phyloP scores from a whole-genome alignment of 2,113 vertebrate genomes.

The Monopterus albus region DNA sequence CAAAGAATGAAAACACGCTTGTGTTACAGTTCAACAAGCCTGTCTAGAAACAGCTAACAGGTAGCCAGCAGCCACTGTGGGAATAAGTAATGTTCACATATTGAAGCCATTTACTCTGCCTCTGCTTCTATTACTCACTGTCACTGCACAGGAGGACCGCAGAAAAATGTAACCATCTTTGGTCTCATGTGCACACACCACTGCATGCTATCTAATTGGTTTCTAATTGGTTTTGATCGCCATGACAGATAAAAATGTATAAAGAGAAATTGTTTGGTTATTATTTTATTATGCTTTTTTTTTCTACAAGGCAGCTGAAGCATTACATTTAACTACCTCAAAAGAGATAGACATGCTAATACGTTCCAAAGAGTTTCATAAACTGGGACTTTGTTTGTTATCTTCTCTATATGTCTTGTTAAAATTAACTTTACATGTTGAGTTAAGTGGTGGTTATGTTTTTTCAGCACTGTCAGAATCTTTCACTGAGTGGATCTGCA shows the following conservation, averaged over 20 bases:
- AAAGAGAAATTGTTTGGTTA: not conserved
- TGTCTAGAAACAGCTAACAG: slow-evolving; percentile 67
- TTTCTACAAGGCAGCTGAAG: not conserved
- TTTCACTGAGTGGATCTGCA: slow-evolving; percentile 45
- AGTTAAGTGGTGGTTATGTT: slow-evolving; percentile 8
- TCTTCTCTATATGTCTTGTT: too few relatives aligned
- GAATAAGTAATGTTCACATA: slow-evolving; percentile 73
- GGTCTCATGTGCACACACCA: slow-evolving; percentile 49
- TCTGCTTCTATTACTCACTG: slow-evolving; percentile 62
- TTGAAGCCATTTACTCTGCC: slow-evolving; percentile 71
- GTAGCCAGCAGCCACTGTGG: slow-evolving; percentile 65
- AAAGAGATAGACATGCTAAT: too few relatives aligned
- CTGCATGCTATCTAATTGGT: slow-evolving; percentile 50
- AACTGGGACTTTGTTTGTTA: too few relatives aligned
- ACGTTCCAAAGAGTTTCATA: too few relatives aligned
- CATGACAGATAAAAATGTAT: slow-evolving; percentile 16
- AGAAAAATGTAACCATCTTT: slow-evolving; percentile 65
- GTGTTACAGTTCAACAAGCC: slow-evolving; percentile 51
- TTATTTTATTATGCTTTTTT: slow-evolving; percentile 6
- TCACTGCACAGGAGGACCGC: slow-evolving; percentile 58
- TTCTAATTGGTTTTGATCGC: slow-evolving; percentile 56
- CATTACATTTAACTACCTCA: not conserved
- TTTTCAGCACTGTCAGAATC: slow-evolving; percentile 18
- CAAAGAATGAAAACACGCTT: too few relatives aligned
- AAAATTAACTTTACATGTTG: too few relatives aligned